These are phyloP conservation scores for Brachyptera risi DNA, from an alignment of 2,888 invertebrate genomes.

Conservation along the genomic window DNA sequence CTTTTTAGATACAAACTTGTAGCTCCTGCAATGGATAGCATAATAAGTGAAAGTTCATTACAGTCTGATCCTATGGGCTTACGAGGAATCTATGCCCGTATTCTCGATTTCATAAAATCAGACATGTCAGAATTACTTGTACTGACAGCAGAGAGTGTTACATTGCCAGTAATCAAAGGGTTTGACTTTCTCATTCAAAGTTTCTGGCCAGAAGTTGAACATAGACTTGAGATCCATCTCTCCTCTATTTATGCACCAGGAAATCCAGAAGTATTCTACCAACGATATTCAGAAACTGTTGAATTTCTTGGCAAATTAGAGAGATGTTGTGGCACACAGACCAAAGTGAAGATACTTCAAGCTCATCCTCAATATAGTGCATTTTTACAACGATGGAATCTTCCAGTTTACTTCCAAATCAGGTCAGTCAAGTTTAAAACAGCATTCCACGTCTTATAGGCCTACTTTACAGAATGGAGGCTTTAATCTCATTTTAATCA, in stretches of 20 bases:
- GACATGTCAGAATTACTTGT: slow-evolving; percentile 53
- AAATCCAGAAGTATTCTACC: slow-evolving; percentile 83
- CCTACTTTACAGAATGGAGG: no score
- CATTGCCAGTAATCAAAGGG: slow-evolving; percentile 50
- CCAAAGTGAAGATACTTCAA: slow-evolving; percentile 57
- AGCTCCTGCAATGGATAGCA: slow-evolving; percentile 60
- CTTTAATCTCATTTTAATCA: no score
- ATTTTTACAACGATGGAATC: slow-evolving; percentile 85
- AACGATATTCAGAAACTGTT: slow-evolving; percentile 73
- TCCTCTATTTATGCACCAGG: slow-evolving; percentile 87
- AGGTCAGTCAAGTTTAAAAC: no score
- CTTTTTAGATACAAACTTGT: slow-evolving; percentile 65
- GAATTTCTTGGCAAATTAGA: slow-evolving; percentile 71
- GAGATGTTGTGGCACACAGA: slow-evolving; percentile 55
- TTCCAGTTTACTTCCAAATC: slow-evolving; percentile 95
- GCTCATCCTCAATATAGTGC: slow-evolving; percentile 67
- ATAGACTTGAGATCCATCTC: slow-evolving; percentile 73
- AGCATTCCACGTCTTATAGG: no score
- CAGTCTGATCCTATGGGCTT: slow-evolving; percentile 61
- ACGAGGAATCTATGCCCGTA: slow-evolving; percentile 64
- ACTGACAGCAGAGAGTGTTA: slow-evolving; percentile 39
- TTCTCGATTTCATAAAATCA: slow-evolving; percentile 66
- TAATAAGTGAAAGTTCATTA: slow-evolving; percentile 65
- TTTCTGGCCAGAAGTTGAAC: slow-evolving; percentile 83
- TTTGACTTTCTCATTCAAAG: slow-evolving; percentile 80